Percentiles rank a stretch among this genome's conserved stretches.
phyloP scores from a whole-genome alignment of 1,140 invertebrate genomes.

The Lucilia sericata region DNA sequence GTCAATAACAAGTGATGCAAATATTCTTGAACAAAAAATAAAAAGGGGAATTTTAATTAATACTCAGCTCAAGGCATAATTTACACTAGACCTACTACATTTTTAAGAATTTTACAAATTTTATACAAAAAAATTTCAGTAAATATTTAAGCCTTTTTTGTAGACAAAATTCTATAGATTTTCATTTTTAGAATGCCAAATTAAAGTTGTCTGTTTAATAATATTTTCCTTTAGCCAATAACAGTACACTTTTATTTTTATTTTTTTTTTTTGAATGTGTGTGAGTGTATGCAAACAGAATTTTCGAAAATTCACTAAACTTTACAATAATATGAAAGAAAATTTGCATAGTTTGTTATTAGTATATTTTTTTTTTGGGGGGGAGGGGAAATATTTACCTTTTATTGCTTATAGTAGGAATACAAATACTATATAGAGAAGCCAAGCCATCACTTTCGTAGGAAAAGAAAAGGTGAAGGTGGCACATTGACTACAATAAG shows the following conservation, averaged over 20 bases:
- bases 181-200: too few relatives aligned
- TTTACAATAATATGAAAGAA: neutral
- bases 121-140: too few relatives aligned
- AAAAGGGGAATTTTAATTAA: neutral
- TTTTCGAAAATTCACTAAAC: neutral
- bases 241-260: too few relatives aligned
- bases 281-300: too few relatives aligned
- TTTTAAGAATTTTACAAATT: neutral
- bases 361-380: neutral
- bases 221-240: too few relatives aligned
- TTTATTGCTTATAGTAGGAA: neutral
- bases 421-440: neutral
- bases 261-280: too few relatives aligned
- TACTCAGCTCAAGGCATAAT: neutral
- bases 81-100: too few relatives aligned
- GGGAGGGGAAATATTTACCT: neutral
- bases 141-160: neutral
- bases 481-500: neutral
- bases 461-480: neutral
- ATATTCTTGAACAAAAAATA: neutral
- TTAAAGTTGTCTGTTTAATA: too few relatives aligned
- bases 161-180: too few relatives aligned
- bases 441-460: neutral
- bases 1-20: neutral
- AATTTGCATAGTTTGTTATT: slow-evolving; percentile 8